These are phyloP conservation scores for Rana temporaria DNA, from an alignment of 2,113 vertebrate species.

Conservation along the genomic window DNA sequence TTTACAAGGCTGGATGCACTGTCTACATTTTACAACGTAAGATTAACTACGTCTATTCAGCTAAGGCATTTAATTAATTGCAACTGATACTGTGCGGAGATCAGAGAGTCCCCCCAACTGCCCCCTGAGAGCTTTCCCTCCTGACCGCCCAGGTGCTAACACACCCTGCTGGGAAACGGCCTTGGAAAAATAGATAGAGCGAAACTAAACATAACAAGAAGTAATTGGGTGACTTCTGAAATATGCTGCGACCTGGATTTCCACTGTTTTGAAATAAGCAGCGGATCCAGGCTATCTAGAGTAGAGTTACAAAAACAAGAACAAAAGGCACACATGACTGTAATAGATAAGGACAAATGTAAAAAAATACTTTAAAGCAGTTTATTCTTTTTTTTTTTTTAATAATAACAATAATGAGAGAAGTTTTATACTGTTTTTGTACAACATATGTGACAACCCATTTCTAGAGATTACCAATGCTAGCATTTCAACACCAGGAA, in stretches of 20 bases:
- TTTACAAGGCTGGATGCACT: neutral
- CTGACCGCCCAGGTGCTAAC: conserved; percentile 20
- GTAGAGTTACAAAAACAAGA: too few relatives aligned
- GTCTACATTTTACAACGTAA: neutral
- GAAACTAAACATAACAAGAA: neutral
- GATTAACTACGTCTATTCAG: conserved; percentile 47
- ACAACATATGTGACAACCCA: too few relatives aligned
- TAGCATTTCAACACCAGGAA: too few relatives aligned
- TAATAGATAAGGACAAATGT: too few relatives aligned
- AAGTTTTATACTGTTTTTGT: too few relatives aligned
- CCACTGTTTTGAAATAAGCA: neutral
- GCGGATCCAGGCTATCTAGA: neutral
- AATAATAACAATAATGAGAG: too few relatives aligned
- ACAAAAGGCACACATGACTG: too few relatives aligned
- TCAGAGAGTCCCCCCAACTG: conserved; percentile 4
- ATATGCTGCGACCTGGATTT: conserved; percentile 2
- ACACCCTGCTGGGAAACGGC: conserved; percentile 25
- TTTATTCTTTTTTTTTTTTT: too few relatives aligned
- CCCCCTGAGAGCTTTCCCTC: neutral
- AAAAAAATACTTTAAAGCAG: too few relatives aligned
- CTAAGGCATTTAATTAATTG: conserved; percentile 39
- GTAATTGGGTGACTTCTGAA: conserved; percentile 28
- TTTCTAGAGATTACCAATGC: too few relatives aligned
- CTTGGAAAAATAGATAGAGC: conserved; percentile 31
- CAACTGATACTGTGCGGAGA: conserved; percentile 31